A percentile compares a stretch with the other conserved stretches of the same genome.
These are phyloP conservation scores for Equus quagga DNA, from an alignment of 2,113 vertebrate genomes.

Conservation along the genomic window DNA sequence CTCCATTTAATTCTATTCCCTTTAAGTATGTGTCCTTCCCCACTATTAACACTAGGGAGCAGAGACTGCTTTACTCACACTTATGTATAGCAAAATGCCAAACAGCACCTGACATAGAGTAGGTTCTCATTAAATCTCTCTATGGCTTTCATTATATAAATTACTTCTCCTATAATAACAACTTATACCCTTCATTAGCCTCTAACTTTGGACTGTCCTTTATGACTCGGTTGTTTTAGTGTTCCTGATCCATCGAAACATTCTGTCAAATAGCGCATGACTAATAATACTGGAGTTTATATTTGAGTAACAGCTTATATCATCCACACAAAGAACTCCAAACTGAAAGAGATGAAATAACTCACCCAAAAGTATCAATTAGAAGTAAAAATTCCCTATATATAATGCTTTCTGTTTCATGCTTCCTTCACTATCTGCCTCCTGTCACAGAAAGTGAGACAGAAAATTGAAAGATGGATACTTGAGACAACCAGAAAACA, in stretches of 20 bases:
- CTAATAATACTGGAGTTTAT: neutral
- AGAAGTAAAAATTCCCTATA: neutral
- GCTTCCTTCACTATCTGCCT: neutral
- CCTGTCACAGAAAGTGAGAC: neutral
- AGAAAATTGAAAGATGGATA: neutral
- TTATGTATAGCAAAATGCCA: neutral
- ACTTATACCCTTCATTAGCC: neutral
- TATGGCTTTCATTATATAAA: slow-evolving; percentile 10
- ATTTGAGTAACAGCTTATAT: neutral
- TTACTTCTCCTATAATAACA: neutral
- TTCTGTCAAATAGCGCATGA: neutral
- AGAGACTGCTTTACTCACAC: neutral
- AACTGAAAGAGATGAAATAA: slow-evolving; percentile 28
- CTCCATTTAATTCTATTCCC: neutral
- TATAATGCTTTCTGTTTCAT: neutral
- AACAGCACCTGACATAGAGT: neutral
- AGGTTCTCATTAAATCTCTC: neutral
- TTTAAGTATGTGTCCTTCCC: neutral
- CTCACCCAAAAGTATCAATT: neutral
- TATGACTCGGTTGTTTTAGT: neutral
- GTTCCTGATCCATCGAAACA: neutral
- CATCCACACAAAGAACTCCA: neutral
- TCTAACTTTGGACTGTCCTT: neutral
- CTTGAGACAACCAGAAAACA: neutral
- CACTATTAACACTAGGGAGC: neutral